Base-by-base conservation (phyloP, 2,888 invertebrate species). In the Meteorus cinctellus region DNA sequence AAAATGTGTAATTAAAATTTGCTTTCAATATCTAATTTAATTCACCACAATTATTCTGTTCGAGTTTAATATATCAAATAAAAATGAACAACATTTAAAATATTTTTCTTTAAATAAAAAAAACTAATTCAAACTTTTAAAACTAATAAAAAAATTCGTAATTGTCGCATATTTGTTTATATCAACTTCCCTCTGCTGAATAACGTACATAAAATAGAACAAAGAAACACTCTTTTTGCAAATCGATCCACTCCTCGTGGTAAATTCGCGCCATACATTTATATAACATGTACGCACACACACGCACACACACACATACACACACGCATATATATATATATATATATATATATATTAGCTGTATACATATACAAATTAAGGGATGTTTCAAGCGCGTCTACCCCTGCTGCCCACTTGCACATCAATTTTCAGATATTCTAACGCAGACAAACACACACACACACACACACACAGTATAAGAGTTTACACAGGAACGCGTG, bases 231-330 rank as follows among this genome's bases (percentile, higher is more conserved):
- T 34, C 4, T 67, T 45, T 19, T 10, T 34, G 19, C 5, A 62
- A 62, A 74, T 74, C 74, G 74, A 74, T 74, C 48, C 31, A 36
- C 68, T 71, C 62, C 74, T 36, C 74, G 68, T 74, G 74, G 74
- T 41, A 68, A 34, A 74, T 68, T 68, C 68, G 41, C 74, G 74
- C 60, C 55, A 55, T 24, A 55, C 51, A 48, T 29, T 16, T 10
- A 55, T 8, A 24, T 41, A 24, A 55, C 68, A 48, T n/a, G 29
- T n/a, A 24, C 24, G 24, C 24, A 24, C 24, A 24, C 24, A 24
- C 24, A 24, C 24, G n/a, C n/a, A 48, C n/a, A 36, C 29, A 27
- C 19, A 45, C 24, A 24, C 24, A 24, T 1, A 24, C 24, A 24
- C 24, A 48, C n/a, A 48, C n/a, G 19, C 29, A 27, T 19, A 45